A percentile compares a stretch with the other conserved stretches of the same genome.
These are phyloP conservation scores for Spea multiplicata DNA, from an alignment of 2,113 vertebrate species.

Conservation along the genomic window DNA sequence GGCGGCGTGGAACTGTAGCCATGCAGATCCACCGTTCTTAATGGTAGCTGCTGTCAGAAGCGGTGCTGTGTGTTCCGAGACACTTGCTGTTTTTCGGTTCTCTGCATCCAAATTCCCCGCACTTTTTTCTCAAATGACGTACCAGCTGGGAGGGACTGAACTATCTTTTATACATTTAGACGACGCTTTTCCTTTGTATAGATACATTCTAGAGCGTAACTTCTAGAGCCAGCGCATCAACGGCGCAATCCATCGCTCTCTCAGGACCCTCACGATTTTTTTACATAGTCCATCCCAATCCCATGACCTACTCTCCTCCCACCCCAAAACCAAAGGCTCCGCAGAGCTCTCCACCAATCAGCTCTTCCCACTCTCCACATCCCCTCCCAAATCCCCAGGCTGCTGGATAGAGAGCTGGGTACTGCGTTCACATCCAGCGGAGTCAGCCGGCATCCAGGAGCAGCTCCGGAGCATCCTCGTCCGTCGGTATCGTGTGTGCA, in stretches of 20 bases:
- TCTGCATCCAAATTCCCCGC: no score
- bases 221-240: no score
- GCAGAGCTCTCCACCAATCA: conserved; percentile 55
- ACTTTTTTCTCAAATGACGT: no score
- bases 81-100: no score
- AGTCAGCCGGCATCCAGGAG: neutral
- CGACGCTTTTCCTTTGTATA: no score
- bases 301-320: conserved; percentile 46
- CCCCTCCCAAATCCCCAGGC: conserved; percentile 37
- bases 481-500: neutral
- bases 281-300: conserved; percentile 36
- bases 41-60: no score
- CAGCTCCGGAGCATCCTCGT: neutral
- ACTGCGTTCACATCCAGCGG: conserved; percentile 31
- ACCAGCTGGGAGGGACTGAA: no score
- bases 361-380: conserved; percentile 34
- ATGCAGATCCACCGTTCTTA: no score
- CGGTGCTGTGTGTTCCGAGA: no score
- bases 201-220: no score
- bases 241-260: neutral
- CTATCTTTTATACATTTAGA: no score
- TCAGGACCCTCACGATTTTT: conserved; percentile 17
- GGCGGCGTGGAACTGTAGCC: no score
- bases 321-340: conserved; percentile 30
- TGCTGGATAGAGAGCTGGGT: conserved; percentile 43